Evolutionary conservation across 2,113 vertebrate species (phyloP).

Genomic region (Vanacampus margaritifer): DNA sequence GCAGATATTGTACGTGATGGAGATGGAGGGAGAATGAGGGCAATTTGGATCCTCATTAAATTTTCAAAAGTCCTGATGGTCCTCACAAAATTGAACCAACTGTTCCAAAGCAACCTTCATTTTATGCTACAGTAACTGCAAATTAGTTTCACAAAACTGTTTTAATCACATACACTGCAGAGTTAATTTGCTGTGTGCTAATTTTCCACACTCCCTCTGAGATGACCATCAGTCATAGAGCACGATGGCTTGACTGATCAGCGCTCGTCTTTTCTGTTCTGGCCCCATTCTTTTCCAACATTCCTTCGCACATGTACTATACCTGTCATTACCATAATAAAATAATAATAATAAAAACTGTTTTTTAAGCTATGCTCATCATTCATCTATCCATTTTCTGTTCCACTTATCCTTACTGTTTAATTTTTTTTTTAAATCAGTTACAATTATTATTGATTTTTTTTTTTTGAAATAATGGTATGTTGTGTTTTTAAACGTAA

Average conservation of each 20-base stretch:
- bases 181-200: slow-evolving; percentile 71
- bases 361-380: neutral
- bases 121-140: slow-evolving; percentile 77
- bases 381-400: no score
- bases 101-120: slow-evolving; percentile 71
- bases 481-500: neutral
- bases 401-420: neutral
- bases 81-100: slow-evolving; percentile 70
- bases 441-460: neutral
- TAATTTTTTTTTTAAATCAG: neutral
- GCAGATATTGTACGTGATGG: slow-evolving; percentile 27
- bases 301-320: neutral
- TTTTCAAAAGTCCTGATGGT: slow-evolving; percentile 72
- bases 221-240: slow-evolving; percentile 49
- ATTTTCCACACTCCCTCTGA: slow-evolving; percentile 56
- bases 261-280: slow-evolving; percentile 1
- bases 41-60: slow-evolving; percentile 73
- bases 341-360: no score
- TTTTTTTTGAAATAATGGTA: neutral
- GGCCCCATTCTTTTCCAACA: neutral
- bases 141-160: slow-evolving; percentile 74
- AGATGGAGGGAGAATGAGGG: slow-evolving; percentile 41
- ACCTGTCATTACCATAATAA: no score
- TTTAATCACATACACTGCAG: slow-evolving; percentile 67
- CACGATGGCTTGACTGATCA: slow-evolving; percentile 45